Evolutionary conservation across 2,797 vertebrate species (phyloP).

Genomic region (Anguilla pacifica): DNA sequence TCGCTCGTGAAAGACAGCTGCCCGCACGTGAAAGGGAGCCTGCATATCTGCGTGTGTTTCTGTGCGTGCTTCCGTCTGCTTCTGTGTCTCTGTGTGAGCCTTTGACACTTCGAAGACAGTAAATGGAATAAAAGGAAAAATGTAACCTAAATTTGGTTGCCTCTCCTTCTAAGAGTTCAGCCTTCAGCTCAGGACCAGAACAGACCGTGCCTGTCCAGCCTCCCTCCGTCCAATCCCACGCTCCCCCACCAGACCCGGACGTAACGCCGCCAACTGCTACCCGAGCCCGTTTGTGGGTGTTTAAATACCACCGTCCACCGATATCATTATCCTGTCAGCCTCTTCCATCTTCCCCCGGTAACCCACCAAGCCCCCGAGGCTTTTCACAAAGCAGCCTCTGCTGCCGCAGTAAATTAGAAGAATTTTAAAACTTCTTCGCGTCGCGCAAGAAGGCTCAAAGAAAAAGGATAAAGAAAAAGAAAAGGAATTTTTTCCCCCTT

Average conservation of each 20-base stretch:
- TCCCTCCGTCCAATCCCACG: background rate
- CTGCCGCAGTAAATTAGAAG: background rate
- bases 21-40: no score
- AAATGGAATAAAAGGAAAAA: background rate
- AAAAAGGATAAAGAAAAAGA: background rate
- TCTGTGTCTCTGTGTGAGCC: background rate
- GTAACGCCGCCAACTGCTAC: background rate
- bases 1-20: no score
- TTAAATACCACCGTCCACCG: background rate
- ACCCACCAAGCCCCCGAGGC: background rate
- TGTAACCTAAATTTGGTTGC: background rate
- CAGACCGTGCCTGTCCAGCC: background rate
- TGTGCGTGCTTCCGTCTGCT: background rate
- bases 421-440: background rate
- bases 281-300: background rate
- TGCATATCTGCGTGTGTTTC: no score
- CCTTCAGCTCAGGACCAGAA: background rate
- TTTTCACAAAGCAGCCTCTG: background rate
- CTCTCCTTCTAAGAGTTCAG: background rate
- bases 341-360: background rate
- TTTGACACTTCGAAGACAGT: no score
- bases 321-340: background rate
- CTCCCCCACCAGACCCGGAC: background rate
- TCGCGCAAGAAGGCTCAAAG: background rate
- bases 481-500: background rate